Conservation (phyloP, 1,140 invertebrate genomes). For the Drosophila melanica region DNA sequence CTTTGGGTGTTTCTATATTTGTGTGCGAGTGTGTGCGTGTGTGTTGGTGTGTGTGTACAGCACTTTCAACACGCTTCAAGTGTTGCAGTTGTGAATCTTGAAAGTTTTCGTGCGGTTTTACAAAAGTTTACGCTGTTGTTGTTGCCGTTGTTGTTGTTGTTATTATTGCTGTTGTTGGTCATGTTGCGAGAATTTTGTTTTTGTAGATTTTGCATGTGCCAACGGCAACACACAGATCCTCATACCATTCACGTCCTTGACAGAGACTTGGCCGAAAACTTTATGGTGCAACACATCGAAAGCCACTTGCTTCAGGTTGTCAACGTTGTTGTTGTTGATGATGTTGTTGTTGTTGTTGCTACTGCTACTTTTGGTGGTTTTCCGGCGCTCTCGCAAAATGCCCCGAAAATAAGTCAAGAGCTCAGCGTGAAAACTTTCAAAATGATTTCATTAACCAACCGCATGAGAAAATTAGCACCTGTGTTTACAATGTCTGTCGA, state of each 20-base stretch:
- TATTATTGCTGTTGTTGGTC: slow-evolving; percentile 41
- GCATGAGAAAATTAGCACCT: slow-evolving; percentile 73
- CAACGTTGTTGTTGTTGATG: neutral
- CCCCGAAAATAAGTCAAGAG: slow-evolving; percentile 20
- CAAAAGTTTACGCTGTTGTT: slow-evolving; percentile 56
- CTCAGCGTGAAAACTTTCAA: slow-evolving; percentile 48
- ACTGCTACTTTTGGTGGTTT: slow-evolving; percentile 17
- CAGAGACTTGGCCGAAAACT: slow-evolving; percentile 50
- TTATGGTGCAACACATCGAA: slow-evolving; percentile 65
- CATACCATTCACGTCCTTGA: slow-evolving; percentile 43
- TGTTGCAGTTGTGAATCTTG: slow-evolving; percentile 78
- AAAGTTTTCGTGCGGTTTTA: slow-evolving; percentile 66
- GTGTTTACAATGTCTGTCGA: slow-evolving; percentile 2
- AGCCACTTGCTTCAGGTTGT: slow-evolving; percentile 54
- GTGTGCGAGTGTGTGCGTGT: slow-evolving; percentile 15
- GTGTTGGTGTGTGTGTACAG: slow-evolving; percentile 22
- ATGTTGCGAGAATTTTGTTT: slow-evolving; percentile 59
- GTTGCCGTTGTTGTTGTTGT: slow-evolving; percentile 9
- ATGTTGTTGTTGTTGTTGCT: slow-evolving; percentile 29
- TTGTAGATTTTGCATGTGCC: slow-evolving; percentile 36
- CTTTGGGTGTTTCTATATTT: neutral
- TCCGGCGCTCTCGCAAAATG: slow-evolving; percentile 1
- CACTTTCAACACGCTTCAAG: slow-evolving; percentile 67
- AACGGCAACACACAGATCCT: slow-evolving; percentile 18
- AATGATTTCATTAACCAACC: slow-evolving; percentile 70